Evolutionary conservation across 2,888 invertebrate species (phyloP), one percentile per base, ranked within the genome.

Genomic region (Ceriagrion tenellum): DNA sequence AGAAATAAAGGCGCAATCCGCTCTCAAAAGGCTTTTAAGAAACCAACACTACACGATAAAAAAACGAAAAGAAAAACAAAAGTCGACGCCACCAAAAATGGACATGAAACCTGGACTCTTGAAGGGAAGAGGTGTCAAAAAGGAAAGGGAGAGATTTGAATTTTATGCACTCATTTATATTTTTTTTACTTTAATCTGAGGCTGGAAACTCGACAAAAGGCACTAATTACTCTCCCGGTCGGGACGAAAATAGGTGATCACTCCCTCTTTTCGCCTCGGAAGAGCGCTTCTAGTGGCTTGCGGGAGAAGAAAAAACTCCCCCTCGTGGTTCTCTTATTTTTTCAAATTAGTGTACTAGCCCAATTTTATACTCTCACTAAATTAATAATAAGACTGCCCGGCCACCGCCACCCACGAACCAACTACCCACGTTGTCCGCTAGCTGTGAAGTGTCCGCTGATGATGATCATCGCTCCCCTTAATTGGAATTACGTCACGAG

Each of bases 221-320:
- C 81, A 81, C 81, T 81, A 81, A 81, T 81, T 81, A 81, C 81
- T 81, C 81, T 81, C 81, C 81, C 81, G 81, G 30, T 35, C 30
- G 35, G 81, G 35, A 81, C 81, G 81, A 35, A 81, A 81, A 81
- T 81, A 81, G 81, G 81, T 12, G 30, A 35, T 35, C 35, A 81
- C 81, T 18, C 35, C 13, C 35, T 81, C 81, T 35, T 8, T 47
- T 8, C 8, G 4, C 8, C 47, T 2, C 81, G 30, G 26, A 81
- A 69, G n/a, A 69, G 69, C 69, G 47, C 47, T 8, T 26, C 23
- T 26, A n/a, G 26, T n/a, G 69, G 10, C 10, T 2, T 8, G 69
- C 23, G 69, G 26, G 26, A 26, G 69, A 69, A 12, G 69, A 69
- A 23, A 47, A 69, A 69, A 69, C n/a, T 69, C 4, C n/a, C 47